Evolutionary conservation across 2,113 vertebrate species (phyloP), one percentile per base, ranked within the genome.

Genomic region (Pogona vitticeps): DNA sequence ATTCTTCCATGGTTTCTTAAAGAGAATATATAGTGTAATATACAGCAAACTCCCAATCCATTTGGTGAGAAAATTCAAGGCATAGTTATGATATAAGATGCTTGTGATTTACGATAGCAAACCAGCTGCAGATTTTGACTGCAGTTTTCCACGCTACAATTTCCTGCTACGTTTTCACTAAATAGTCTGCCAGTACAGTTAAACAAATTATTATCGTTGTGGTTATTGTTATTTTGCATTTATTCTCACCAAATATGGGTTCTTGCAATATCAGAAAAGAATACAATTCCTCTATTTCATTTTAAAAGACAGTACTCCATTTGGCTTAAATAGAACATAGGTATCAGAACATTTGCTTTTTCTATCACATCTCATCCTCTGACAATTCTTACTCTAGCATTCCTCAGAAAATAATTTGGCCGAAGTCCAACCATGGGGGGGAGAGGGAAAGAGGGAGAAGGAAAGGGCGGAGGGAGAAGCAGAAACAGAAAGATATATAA

Each of bases 31-130:
- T 33, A 79, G 79, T 75, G 52, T 75, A 68, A 76, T 73, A 71
- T 40, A n/a, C 33, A 68, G 3, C 28, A 70, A 88, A 89, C 86
- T 93, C 83, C 33, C 77, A 90, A 76, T 79, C 2, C 59, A 36
- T 89, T 90, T 93, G 52, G 92, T 92, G 23, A 89, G 83, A 93
- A 94, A 91, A 93, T 90, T 88, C 86, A 91, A 91, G 81, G 65
- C 2, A 79, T 36, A 3, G 75, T 92, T 84, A 82, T 90, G 81
- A 91, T 63, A 85, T 68, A 73, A 89, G 72, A 85, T 73, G 7
- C 9, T 21, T 82, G 61, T 93, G 87, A 90, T 91, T 95, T 93
- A 86, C 86, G 36, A 76, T 9, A 89, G 76, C 92, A 90, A 88
- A 90, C 75, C 46, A 82, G 87, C 36, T 85, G 86, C 28, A 90